Evolutionary conservation across 2,888 invertebrate genomes (phyloP).

Genomic region (Syrista parreyssii): DNA sequence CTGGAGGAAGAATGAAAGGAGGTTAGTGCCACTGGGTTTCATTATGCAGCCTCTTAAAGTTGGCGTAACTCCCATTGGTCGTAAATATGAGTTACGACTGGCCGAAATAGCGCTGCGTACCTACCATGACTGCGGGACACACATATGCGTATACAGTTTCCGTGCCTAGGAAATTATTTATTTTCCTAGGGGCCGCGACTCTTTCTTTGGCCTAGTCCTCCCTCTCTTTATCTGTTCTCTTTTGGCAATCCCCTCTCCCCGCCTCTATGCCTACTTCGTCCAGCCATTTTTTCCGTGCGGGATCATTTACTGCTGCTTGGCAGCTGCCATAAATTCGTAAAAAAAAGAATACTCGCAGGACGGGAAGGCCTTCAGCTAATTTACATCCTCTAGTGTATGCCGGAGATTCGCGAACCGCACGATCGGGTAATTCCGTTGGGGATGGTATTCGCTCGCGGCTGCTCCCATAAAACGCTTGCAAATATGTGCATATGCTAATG

Average conservation of each 20-base stretch:
- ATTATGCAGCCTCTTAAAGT: slow-evolving; percentile 61
- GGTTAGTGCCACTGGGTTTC: slow-evolving; percentile 45
- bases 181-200: not conserved
- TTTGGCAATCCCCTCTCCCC: not conserved
- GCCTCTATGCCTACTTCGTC: not conserved
- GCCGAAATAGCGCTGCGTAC: slow-evolving; percentile 53
- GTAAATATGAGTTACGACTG: slow-evolving; percentile 58
- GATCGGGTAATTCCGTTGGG: not conserved
- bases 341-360: not conserved
- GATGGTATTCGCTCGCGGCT: not conserved
- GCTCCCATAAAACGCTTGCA: not conserved
- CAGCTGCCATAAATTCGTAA: not conserved
- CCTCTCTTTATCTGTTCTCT: not conserved
- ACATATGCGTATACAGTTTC: slow-evolving; percentile 4
- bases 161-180: not conserved
- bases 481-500: not conserved
- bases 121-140: slow-evolving; percentile 9
- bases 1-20: slow-evolving; percentile 20
- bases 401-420: not conserved
- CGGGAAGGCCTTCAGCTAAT: not conserved
- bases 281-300: not conserved
- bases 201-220: not conserved
- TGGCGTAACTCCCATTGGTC: slow-evolving; percentile 60
- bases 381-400: not conserved
- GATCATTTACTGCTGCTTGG: not conserved